phyloP scores from a whole-genome alignment of 1,140 invertebrate genomes.

The Riptortus pedestris region DNA sequence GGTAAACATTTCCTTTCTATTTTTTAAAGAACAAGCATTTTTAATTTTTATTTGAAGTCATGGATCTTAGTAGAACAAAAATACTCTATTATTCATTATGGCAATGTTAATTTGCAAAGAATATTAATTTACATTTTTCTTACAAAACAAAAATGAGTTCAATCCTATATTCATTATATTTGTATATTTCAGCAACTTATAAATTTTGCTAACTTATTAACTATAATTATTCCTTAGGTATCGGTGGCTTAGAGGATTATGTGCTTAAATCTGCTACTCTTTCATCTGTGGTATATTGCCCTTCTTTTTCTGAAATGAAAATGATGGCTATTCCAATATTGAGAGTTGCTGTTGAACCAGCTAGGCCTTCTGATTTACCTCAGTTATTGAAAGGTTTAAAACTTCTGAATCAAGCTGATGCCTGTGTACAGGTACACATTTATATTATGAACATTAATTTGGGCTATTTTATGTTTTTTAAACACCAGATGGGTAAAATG shows the following conservation, averaged over 20 bases:
- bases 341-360: slow-evolving; percentile 87
- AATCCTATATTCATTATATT: too few species aligned
- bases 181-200: too few species aligned
- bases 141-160: too few species aligned
- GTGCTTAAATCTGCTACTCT: slow-evolving; percentile 85
- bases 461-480: not conserved
- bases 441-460: too few species aligned
- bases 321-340: slow-evolving; percentile 78
- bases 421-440: slow-evolving; percentile 61
- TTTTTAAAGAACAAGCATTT: not conserved
- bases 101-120: too few species aligned
- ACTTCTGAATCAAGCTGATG: slow-evolving; percentile 84
- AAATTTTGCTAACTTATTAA: too few species aligned
- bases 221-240: too few species aligned
- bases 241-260: slow-evolving; percentile 76
- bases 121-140: too few species aligned
- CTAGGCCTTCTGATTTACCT: slow-evolving; percentile 66
- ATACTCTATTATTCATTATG: not conserved
- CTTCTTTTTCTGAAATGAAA: slow-evolving; percentile 77
- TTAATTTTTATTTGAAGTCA: not conserved
- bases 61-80: not conserved
- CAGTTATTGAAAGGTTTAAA: slow-evolving; percentile 64
- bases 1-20: too few species aligned
- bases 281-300: slow-evolving; percentile 71
- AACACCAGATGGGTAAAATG: too few species aligned